Percentiles rank a stretch among this genome's conserved stretches.
phyloP scores from a whole-genome alignment of 1,140 invertebrate species.

The Drosophila saltans region DNA sequence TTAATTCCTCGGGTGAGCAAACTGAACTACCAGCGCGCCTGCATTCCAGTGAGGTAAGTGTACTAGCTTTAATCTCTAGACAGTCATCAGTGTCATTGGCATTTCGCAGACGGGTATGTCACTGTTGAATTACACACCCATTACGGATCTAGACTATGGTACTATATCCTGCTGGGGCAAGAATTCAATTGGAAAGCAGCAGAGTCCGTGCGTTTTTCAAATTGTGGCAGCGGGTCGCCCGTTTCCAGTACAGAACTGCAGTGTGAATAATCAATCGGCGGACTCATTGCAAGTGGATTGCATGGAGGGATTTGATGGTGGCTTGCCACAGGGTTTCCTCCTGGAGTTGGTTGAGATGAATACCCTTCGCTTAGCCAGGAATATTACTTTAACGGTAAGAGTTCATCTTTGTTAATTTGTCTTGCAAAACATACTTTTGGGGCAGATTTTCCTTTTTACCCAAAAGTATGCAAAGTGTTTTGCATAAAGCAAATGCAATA shows the following conservation, averaged over 20 bases:
- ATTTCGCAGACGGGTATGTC: constrained; percentile 85
- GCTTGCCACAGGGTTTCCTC: constrained; percentile 91
- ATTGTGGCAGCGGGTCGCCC: constrained; percentile 91
- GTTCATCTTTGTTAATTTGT: no score
- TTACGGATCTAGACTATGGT: constrained; percentile 93
- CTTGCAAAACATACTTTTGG: constrained; percentile 24
- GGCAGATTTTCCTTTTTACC: not conserved
- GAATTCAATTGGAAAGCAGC: constrained; percentile 92
- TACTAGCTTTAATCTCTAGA: not conserved
- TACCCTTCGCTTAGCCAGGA: constrained; percentile 83
- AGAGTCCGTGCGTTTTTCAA: constrained; percentile 93
- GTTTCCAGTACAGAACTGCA: constrained; percentile 93
- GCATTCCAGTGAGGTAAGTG: constrained; percentile 85
- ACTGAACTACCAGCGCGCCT: constrained; percentile 88
- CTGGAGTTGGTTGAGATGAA: constrained; percentile 89
- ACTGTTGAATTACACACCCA: constrained; percentile 92
- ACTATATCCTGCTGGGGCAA: constrained; percentile 92
- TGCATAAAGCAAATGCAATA: not conserved
- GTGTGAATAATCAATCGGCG: constrained; percentile 93
- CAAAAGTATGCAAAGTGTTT: not conserved
- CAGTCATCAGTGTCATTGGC: constrained; percentile 19
- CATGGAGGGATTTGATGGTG: constrained; percentile 92
- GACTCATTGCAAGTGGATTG: constrained; percentile 92
- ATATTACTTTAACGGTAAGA: constrained; percentile 78
- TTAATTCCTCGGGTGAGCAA: constrained; percentile 93